These are phyloP conservation scores for Ophiothrix spiculata DNA, from an alignment of 35 echinoderm and acorn worm species.

Conservation along the genomic window DNA sequence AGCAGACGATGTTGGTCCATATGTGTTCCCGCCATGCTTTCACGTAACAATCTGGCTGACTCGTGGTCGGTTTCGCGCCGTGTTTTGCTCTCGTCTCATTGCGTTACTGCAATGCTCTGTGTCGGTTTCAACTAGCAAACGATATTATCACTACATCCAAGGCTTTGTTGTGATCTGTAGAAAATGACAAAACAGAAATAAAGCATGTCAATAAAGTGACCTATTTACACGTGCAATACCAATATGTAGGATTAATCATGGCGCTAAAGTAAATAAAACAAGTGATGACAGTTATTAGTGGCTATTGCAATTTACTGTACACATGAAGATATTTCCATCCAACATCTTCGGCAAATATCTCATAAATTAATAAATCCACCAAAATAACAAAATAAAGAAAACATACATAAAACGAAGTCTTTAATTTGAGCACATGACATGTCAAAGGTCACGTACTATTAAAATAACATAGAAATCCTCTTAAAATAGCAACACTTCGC, in stretches of 20 bases:
- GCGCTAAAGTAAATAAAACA: not conserved
- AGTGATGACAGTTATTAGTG: not conserved
- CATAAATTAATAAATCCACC: not conserved
- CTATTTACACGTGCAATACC: too few species aligned
- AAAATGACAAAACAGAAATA: too few species aligned
- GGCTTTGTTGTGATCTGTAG: too few species aligned
- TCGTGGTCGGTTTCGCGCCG: too few species aligned
- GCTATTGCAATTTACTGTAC: not conserved
- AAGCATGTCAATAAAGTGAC: too few species aligned
- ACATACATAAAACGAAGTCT: not conserved
- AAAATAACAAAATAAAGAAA: not conserved
- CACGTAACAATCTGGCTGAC: too few species aligned
- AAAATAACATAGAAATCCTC: not conserved
- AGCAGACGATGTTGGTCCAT: too few species aligned
- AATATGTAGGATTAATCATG: not conserved
- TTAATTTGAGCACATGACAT: not conserved
- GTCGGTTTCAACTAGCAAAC: too few species aligned
- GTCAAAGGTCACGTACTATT: slow-evolving; percentile 7
- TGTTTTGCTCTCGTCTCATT: too few species aligned
- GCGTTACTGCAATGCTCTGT: too few species aligned
- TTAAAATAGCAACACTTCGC: not conserved
- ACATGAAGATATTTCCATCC: not conserved
- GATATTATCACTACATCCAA: too few species aligned
- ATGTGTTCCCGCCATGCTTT: too few species aligned
- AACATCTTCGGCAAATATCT: not conserved